Evolutionary conservation across 2,113 vertebrate genomes (phyloP).

Genomic region (Hippocampus guttulatus): DNA sequence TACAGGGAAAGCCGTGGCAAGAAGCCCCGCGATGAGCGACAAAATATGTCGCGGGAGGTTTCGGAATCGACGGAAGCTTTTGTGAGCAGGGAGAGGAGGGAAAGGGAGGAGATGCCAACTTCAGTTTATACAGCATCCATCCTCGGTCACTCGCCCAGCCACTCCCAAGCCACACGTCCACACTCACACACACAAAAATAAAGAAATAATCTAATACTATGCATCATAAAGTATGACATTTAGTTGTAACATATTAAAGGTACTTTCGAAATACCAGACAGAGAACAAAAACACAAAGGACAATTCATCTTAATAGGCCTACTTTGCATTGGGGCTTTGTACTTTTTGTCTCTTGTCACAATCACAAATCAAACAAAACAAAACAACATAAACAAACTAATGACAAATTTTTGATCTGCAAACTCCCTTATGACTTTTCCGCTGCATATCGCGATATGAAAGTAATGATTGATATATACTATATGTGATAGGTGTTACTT

Average conservation of each 20-base stretch:
- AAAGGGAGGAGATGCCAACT: constrained; percentile 50
- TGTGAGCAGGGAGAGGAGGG: constrained; percentile 53
- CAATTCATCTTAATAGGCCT: too few species aligned
- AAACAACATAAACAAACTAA: too few species aligned
- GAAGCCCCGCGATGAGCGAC: background rate
- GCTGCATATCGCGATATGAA: too few species aligned
- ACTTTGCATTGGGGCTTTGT: too few species aligned
- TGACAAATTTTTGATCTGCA: too few species aligned
- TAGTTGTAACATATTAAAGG: background rate
- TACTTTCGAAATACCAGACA: background rate
- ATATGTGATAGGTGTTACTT: background rate
- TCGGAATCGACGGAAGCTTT: constrained; percentile 12
- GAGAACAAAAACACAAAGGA: background rate
- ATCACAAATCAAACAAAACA: too few species aligned
- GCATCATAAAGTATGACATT: background rate
- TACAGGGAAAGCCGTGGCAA: background rate
- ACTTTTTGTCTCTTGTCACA: too few species aligned
- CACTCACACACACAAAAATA: background rate
- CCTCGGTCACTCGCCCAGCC: constrained; percentile 47
- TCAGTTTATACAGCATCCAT: constrained; percentile 43
- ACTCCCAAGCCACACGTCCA: constrained; percentile 43
- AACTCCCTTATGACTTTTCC: too few species aligned
- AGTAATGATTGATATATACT: background rate
- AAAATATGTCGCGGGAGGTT: constrained; percentile 3
- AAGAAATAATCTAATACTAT: background rate